Base-by-base conservation (phyloP, 23 tunicate genomes). In the Botrylloides violaceus region DNA sequence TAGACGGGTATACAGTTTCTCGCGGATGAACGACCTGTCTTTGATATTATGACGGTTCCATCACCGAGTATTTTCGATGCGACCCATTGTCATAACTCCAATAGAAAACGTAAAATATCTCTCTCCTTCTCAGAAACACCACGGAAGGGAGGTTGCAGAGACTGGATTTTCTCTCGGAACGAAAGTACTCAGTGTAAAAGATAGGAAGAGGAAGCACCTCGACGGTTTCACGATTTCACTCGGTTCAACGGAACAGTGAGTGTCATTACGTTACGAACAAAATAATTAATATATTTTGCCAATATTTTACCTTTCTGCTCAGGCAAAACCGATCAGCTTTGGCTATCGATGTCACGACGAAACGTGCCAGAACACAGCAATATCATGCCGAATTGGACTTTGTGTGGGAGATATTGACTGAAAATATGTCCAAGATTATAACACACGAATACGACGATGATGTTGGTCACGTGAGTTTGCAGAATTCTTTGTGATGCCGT, bases 331-430 rank as follows among this genome's bases (percentile, higher is more conserved):
- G 66, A 38, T 3, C 81, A 6, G 75, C 25, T 31, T 36, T 85
- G 55, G 29, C 60, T 1, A 58, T 85, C 61, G 84, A 85, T 29
- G 23, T 59, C 29, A 29, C 71, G 23, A 36, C 81, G 20, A 66
- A 72, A 7, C 56, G 93, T 72, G 71, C 70, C 22, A 65, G 84
- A 66, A 65, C 63, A 1, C 64, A 81, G 58, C 83, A 84, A 20
- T 82, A 75, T 68, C 83, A 88, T 56, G 79, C 72, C 29, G 96
- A 88, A 58, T 64, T 88, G 36, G 88, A 88, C 34, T 82, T 49
- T 35, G 27, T 88, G 24, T 88, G 96, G 96, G 74, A 77, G 61
- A 77, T 70, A 63, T 76, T 81, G 18, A 48, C 38, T 0, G 88
- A 88, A 3, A 86, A 88, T n/a, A 43, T 73, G 32, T 66, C 63